Evolutionary conservation across 1,140 invertebrate genomes (phyloP).

Genomic region (Colletes latitarsis): DNA sequence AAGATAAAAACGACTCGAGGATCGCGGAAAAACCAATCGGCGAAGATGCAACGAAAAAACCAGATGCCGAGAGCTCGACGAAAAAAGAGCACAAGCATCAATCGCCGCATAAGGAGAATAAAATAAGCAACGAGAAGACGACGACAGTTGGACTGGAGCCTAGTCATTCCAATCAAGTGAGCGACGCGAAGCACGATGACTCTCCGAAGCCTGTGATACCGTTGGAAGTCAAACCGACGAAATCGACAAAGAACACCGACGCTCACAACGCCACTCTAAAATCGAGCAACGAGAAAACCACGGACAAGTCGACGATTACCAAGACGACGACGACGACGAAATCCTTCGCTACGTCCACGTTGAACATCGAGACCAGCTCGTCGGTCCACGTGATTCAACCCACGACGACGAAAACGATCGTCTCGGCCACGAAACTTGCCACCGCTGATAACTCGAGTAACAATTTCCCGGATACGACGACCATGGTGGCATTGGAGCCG

Average conservation of each 20-base stretch:
- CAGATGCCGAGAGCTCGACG: slow-evolving; percentile 11
- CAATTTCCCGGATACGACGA: neutral
- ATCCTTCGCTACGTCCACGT: slow-evolving; percentile 66
- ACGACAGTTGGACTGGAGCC: slow-evolving; percentile 66
- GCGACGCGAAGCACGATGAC: slow-evolving; percentile 14
- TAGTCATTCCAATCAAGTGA: neutral
- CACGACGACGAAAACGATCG: slow-evolving; percentile 60
- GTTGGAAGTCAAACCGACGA: slow-evolving; percentile 51
- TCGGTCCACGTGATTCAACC: slow-evolving; percentile 76
- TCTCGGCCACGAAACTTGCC: slow-evolving; percentile 62
- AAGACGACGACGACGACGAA: slow-evolving; percentile 63
- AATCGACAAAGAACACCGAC: slow-evolving; percentile 31
- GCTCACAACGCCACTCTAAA: neutral
- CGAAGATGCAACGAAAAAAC: slow-evolving; percentile 46
- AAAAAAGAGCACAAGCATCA: slow-evolving; percentile 71
- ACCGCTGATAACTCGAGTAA: slow-evolving; percentile 3
- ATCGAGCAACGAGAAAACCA: slow-evolving; percentile 23
- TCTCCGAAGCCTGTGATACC: slow-evolving; percentile 44
- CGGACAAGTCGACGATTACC: slow-evolving; percentile 21
- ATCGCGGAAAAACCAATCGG: slow-evolving; percentile 15
- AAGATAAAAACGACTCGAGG: slow-evolving; percentile 8
- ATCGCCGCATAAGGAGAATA: slow-evolving; percentile 63
- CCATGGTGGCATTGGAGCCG: slow-evolving; percentile 64
- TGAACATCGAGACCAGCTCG: slow-evolving; percentile 77
- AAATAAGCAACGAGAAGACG: slow-evolving; percentile 72